phyloP scores from a whole-genome alignment of 2,113 vertebrate genomes.

The Jacana jacana region DNA sequence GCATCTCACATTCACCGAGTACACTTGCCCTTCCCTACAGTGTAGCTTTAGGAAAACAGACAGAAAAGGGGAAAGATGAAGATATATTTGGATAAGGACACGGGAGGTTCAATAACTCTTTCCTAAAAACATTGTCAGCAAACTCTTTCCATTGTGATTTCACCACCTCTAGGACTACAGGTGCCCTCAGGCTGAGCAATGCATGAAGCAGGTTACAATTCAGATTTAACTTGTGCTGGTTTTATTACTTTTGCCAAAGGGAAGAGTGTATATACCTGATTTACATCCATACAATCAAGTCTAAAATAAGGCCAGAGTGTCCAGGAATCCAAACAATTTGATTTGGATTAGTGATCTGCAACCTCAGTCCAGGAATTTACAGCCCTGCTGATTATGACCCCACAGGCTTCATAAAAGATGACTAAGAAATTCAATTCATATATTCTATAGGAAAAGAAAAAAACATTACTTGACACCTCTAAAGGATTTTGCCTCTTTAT shows the following conservation, averaged over 20 bases:
- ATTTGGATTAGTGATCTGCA: neutral
- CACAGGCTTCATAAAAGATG: neutral
- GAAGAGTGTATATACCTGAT: neutral
- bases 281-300: neutral
- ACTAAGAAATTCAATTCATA: neutral
- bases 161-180: neutral
- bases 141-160: neutral
- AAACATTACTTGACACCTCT: neutral
- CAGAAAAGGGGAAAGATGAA: neutral
- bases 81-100: neutral
- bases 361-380: neutral
- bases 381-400: neutral
- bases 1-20: neutral
- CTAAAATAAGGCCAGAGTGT: neutral
- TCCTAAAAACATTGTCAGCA: neutral
- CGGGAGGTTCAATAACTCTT: neutral
- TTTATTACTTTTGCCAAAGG: constrained; percentile 11
- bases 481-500: neutral
- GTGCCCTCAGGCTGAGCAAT: neutral
- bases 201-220: neutral
- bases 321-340: neutral
- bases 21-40: neutral
- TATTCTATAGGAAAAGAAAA: neutral
- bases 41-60: neutral
- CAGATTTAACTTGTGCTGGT: neutral